Base-by-base conservation (phyloP, 2,113 vertebrate genomes). In the Pelusios castaneus region DNA sequence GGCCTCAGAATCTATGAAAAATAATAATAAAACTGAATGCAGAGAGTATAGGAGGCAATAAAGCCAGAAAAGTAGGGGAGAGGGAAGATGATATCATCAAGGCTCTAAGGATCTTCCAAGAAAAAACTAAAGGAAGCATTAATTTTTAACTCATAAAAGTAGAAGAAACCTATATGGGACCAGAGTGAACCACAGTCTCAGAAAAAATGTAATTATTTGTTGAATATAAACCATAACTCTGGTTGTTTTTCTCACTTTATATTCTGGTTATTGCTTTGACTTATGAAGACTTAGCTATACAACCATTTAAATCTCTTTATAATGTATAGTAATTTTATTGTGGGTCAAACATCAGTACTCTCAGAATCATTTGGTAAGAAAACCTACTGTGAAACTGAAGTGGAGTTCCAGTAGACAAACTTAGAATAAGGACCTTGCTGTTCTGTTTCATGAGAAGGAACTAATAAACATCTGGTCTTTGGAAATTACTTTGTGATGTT, bases 391-490 rank as follows among this genome's bases (percentile, higher is more conserved):
- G 45, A 88, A 94, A 84, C 51, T 31, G 87, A 78, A 22, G 29
- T n/a, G 80, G 52, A 67, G 88, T 43, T 87, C 10, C 82, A 88
- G 83, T 2, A 1, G 3, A 88, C 24, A 87, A 92, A 49, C 21
- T 75, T 82, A 54, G 63, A 29, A 13, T 41, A 73, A 84, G 87
- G 87, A 58, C 45, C 56, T 43, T 92, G 92, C 70, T 91, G 55
- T 91, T 92, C 51, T 91, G 27, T 52, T 89, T 84, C 84, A 45
- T 87, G 22, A 54, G 84, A 88, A 25, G 67, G 67, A 87, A 76
- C 75, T 24, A 83, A 97, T 88, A 90, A 97, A 96, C 80, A 95
- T 91, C 95, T 94, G 91, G 70, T 92, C 86, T 95, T 94, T 97
- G 95, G 67, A 96, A 96, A 95, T 43, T 27, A 82, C 86, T 96